phyloP scores from a whole-genome alignment of 2,888 invertebrate species.

The Tiliacea aurago region DNA sequence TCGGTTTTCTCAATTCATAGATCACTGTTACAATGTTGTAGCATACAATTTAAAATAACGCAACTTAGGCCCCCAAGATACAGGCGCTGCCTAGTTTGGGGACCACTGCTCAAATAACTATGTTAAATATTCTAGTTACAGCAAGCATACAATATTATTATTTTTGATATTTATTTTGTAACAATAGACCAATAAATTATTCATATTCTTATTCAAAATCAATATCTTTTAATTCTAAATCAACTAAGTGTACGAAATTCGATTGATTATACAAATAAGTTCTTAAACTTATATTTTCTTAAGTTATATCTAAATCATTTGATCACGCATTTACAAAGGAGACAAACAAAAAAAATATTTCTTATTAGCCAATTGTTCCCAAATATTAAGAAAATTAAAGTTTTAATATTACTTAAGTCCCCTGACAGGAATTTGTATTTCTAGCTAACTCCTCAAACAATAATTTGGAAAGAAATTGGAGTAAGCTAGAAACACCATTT shows the following conservation, averaged over 20 bases:
- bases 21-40: constrained; percentile 26
- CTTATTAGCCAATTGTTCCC: constrained; percentile 45
- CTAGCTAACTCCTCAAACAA: constrained; percentile 14
- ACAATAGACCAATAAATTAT: no score
- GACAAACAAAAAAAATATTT: constrained; percentile 12
- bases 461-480: not conserved
- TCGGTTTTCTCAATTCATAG: constrained; percentile 24
- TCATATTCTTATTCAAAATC: not conserved
- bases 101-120: no score
- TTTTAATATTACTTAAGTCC: constrained; percentile 47
- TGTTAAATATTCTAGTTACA: no score
- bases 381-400: constrained; percentile 31
- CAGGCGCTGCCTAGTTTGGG: no score
- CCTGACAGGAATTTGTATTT: constrained; percentile 26
- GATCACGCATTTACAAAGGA: constrained; percentile 23
- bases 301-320: constrained; percentile 20
- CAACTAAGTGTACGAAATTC: constrained; percentile 14
- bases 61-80: no score
- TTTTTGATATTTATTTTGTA: no score
- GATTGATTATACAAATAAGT: constrained; percentile 8
- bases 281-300: not conserved
- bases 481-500: constrained; percentile 16
- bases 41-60: not conserved
- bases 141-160: no score
- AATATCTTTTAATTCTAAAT: constrained; percentile 6